These are phyloP conservation scores for Nephrocerus scutellatus DNA, from an alignment of 2,888 invertebrate species.

Conservation along the genomic window DNA sequence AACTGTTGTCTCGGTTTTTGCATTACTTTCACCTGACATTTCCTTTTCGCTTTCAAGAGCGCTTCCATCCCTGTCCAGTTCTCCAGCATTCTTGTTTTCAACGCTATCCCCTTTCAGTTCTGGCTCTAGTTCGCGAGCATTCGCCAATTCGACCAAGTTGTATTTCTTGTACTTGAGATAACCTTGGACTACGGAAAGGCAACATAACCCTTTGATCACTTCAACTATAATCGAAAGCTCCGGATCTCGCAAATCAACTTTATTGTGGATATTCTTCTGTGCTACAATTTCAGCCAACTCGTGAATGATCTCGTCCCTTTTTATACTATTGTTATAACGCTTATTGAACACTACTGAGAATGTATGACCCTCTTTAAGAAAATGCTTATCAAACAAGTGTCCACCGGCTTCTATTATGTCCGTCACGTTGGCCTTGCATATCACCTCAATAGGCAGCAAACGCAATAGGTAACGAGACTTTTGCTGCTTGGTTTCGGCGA, in stretches of 20 bases:
- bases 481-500: constrained; percentile 59
- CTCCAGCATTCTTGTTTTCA: neutral
- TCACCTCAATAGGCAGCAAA: constrained; percentile 71
- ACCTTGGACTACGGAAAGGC: constrained; percentile 71
- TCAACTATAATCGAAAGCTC: constrained; percentile 75
- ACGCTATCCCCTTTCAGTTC: neutral
- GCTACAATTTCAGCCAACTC: constrained; percentile 65
- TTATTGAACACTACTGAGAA: constrained; percentile 73
- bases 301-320: constrained; percentile 64
- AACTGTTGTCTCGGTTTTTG: neutral
- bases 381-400: constrained; percentile 64
- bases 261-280: constrained; percentile 62
- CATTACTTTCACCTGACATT: neutral
- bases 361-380: constrained; percentile 62
- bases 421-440: constrained; percentile 72
- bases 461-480: constrained; percentile 72
- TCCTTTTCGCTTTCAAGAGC: constrained; percentile 7
- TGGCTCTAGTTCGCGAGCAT: constrained; percentile 11
- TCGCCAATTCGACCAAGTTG: constrained; percentile 62
- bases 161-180: constrained; percentile 76
- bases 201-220: constrained; percentile 71
- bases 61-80: too few relatives aligned
- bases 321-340: constrained; percentile 67
- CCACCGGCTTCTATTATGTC: constrained; percentile 65
- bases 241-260: constrained; percentile 71